Conservation (phyloP, 2,888 invertebrate species). For the Rhodophaea formosa region DNA sequence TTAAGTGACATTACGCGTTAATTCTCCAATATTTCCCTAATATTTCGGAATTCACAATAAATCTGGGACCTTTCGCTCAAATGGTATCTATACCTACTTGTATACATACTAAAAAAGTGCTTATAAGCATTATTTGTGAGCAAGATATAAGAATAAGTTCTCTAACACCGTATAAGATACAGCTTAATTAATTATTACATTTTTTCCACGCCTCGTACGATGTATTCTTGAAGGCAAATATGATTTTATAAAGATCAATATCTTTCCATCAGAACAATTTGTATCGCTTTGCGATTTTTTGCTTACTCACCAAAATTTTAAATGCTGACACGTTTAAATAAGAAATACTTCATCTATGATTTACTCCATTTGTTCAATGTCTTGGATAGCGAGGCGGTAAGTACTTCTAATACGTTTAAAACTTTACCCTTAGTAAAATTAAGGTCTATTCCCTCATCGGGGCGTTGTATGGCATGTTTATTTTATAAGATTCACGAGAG, state of each 20-base stretch:
- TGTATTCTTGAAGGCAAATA: background rate
- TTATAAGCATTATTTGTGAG: conserved; percentile 9
- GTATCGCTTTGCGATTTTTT: background rate
- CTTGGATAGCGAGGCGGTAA: background rate
- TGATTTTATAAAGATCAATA: background rate
- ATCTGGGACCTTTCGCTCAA: conserved; percentile 3
- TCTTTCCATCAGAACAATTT: background rate
- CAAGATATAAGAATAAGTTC: background rate
- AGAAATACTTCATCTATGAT: background rate
- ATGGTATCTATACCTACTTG: background rate
- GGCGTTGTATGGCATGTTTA: background rate
- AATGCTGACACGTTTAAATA: background rate
- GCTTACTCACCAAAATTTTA: background rate
- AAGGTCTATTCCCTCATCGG: background rate
- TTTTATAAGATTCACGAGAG: conserved; percentile 84
- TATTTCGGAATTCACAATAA: background rate
- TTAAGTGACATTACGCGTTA: background rate
- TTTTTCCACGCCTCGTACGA: background rate
- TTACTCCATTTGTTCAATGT: background rate
- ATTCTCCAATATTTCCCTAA: background rate
- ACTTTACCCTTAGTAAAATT: background rate
- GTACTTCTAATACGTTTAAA: background rate
- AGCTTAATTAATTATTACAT: background rate
- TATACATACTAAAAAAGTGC: background rate
- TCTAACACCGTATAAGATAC: background rate